A percentile compares a stretch with the other conserved stretches of the same genome.
phyloP scores from a whole-genome alignment of 2,797 vertebrate species.

The Cryptoprocta ferox region DNA sequence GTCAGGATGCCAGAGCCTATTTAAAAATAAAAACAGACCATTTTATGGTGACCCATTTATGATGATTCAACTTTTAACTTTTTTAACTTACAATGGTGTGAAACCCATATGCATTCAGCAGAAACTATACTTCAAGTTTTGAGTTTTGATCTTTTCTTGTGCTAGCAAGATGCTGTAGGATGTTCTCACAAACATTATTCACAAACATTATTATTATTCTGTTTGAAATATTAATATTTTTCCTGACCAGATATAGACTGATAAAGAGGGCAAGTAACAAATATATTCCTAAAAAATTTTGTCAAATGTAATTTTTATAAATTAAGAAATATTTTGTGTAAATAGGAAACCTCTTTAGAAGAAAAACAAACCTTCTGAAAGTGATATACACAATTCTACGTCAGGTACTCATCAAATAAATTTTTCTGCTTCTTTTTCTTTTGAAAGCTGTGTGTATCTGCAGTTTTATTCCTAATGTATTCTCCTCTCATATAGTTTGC shows the following conservation, averaged over 20 bases:
- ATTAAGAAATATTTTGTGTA: background rate
- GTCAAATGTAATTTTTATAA: background rate
- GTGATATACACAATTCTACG: background rate
- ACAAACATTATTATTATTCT: too few relatives aligned
- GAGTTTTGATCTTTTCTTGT: background rate
- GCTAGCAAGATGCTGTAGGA: too few relatives aligned
- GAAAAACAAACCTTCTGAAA: background rate
- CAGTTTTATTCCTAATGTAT: background rate
- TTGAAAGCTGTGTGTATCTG: background rate
- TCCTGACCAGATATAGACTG: background rate
- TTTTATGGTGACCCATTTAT: background rate
- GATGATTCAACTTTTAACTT: background rate
- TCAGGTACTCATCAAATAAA: background rate
- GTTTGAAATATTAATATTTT: conserved; percentile 21
- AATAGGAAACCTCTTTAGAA: background rate
- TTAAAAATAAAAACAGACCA: background rate
- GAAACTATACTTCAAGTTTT: background rate
- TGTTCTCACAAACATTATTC: too few relatives aligned
- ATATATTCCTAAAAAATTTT: background rate
- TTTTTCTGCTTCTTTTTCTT: background rate
- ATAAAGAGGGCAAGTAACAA: background rate
- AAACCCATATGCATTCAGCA: background rate
- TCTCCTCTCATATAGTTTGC: background rate
- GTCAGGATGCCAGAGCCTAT: conserved; percentile 43
- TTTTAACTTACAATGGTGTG: background rate